Base-by-base conservation (phyloP, 2,888 invertebrate genomes). In the Fabriciana adippe region DNA sequence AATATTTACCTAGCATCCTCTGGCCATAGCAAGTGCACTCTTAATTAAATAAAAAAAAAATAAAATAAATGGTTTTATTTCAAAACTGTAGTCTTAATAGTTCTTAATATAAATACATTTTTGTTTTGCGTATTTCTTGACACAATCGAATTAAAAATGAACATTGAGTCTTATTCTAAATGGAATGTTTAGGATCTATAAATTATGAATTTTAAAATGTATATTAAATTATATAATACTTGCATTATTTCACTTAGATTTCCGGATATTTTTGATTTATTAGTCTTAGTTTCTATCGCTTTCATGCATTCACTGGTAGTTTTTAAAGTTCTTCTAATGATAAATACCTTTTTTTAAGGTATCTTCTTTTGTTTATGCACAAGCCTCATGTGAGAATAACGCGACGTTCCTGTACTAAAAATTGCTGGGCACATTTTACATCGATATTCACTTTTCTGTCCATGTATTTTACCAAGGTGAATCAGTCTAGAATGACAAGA, bases 361-460 rank as follows among this genome's bases (percentile, higher is more conserved):
- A 51, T 61, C n/a, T 61, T 61, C 21, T 73, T 74, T 51, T 67
- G 67, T 53, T 82, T 79, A 76, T 88, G 88, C 2, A 85, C 84
- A 53, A 86, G 82, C 63, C 85, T 86, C 16, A 89, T 79, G 55
- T 92, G 89, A 0, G 86, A 80, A 71, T 88, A 84, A 16, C 90
- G 87, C 2, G 86, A 83, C 13, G 85, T 86, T 1, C 84, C 82
- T 8, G 84, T 89, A 5, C 78, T 76, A 67, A 88, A 88, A 3
- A 84, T 78, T 0, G 82, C 78, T 6, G 82, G 76, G 57, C 86
- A 88, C 53, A 83, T 74, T 18, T 71, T 76, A 70, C 87, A 88
- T 15, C 76, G 78, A 69, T 87, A 85, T 61, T 87, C 84, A 0
- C 77, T 72, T 64, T 83, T 85, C 66, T 82, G 79, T 0, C 80